phyloP scores from a whole-genome alignment of 2,888 invertebrate species.

The Pecten maximus region DNA sequence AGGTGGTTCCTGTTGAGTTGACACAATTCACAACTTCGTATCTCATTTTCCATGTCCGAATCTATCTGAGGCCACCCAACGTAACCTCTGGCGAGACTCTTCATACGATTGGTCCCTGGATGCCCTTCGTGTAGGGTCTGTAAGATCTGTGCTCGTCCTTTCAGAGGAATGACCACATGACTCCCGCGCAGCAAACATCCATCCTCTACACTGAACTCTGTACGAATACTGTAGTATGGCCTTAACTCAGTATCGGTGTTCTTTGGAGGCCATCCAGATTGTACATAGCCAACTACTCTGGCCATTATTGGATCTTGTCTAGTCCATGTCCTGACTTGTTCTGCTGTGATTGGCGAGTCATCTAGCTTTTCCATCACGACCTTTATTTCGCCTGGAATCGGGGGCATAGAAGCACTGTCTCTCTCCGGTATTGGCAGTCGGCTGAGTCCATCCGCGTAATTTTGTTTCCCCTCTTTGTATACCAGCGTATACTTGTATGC shows the following conservation, averaged over 20 bases:
- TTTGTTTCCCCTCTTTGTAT: constrained; percentile 45
- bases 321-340: constrained; percentile 40
- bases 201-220: constrained; percentile 38
- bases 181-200: constrained; percentile 47
- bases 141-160: constrained; percentile 43
- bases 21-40: constrained; percentile 50
- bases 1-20: constrained; percentile 53
- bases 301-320: constrained; percentile 43
- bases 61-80: constrained; percentile 66
- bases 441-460: constrained; percentile 49
- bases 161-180: constrained; percentile 41
- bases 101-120: constrained; percentile 61
- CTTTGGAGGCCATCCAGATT: constrained; percentile 42
- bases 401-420: not conserved
- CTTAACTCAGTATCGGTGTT: constrained; percentile 2
- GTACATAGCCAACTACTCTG: constrained; percentile 6
- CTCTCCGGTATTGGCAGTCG: constrained; percentile 39
- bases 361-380: constrained; percentile 44
- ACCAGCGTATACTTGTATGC: constrained; percentile 53
- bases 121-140: constrained; percentile 58
- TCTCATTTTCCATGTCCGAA: constrained; percentile 47
- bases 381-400: constrained; percentile 36
- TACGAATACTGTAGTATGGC: constrained; percentile 39
- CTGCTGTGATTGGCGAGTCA: constrained; percentile 33
- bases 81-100: constrained; percentile 58